Percentiles rank a stretch among this genome's conserved stretches.
These are phyloP conservation scores for Drosophila pallidifrons DNA, from an alignment of 1,140 invertebrate species.

Conservation along the genomic window DNA sequence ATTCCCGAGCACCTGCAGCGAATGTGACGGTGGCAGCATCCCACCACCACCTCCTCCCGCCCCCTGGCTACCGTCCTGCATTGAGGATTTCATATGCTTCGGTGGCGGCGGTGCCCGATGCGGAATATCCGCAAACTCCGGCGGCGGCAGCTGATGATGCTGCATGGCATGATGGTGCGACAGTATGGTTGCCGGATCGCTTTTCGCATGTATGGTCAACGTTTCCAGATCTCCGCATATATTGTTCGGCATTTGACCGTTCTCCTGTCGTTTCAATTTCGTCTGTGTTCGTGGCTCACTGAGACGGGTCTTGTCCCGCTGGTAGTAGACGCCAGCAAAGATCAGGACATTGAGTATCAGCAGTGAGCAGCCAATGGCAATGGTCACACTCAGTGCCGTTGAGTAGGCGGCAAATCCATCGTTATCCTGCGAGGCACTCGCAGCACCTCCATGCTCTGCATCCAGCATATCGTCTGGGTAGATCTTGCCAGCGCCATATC, in stretches of 20 bases:
- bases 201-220: constrained; percentile 88
- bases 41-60: constrained; percentile 87
- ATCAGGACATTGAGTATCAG: constrained; percentile 96
- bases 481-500: constrained; percentile 64
- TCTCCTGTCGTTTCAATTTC: constrained; percentile 91
- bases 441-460: constrained; percentile 84
- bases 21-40: constrained; percentile 87
- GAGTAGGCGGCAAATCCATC: constrained; percentile 95
- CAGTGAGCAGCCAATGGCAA: constrained; percentile 96
- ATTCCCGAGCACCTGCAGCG: constrained; percentile 89
- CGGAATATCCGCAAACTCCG: constrained; percentile 91
- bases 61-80: constrained; percentile 86
- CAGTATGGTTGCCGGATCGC: constrained; percentile 88
- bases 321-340: constrained; percentile 97
- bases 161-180: constrained; percentile 89
- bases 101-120: constrained; percentile 91
- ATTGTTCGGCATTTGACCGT: constrained; percentile 93
- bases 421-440: constrained; percentile 88
- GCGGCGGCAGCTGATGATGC: constrained; percentile 91
- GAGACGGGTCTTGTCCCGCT: constrained; percentile 93
- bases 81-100: constrained; percentile 88
- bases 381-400: constrained; percentile 95
- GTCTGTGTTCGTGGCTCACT: constrained; percentile 87
- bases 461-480: constrained; percentile 81
- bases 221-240: constrained; percentile 92